These are phyloP conservation scores for Lithobates pipiens DNA, from an alignment of 2,797 vertebrate species.

Conservation along the genomic window DNA sequence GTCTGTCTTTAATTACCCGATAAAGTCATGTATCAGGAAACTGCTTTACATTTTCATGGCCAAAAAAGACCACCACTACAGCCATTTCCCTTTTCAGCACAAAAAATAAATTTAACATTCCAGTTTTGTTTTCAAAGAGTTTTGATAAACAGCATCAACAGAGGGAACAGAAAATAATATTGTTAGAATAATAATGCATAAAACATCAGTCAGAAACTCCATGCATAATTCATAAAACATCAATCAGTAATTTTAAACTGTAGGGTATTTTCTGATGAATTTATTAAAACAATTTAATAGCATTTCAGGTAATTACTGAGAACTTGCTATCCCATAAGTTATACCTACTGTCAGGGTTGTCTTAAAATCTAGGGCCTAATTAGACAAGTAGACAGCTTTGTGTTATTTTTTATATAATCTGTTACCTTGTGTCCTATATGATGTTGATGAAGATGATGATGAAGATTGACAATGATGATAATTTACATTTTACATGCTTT, in stretches of 20 bases:
- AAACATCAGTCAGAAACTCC: neutral
- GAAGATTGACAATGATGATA: neutral
- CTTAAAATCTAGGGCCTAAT: neutral
- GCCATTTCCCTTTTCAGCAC: constrained; percentile 5
- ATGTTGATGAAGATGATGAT: neutral
- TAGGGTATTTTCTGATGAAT: neutral
- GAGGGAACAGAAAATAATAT: neutral
- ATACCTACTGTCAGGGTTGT: neutral
- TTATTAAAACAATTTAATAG: neutral
- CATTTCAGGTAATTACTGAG: neutral
- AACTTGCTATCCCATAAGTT: neutral
- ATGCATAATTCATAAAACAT: neutral
- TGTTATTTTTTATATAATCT: neutral
- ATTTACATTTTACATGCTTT: neutral
- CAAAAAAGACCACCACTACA: constrained; percentile 31
- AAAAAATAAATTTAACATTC: neutral
- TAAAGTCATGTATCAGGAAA: constrained; percentile 37
- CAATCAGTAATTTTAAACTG: neutral
- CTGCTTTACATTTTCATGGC: constrained; percentile 30
- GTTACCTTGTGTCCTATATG: neutral
- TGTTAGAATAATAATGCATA: neutral
- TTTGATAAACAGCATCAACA: neutral
- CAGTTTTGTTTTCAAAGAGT: neutral
- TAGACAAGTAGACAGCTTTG: neutral
- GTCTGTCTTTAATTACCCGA: constrained; percentile 58